Evolutionary conservation across 2,113 vertebrate species (phyloP).

Genomic region (Hippocampus comes): DNA sequence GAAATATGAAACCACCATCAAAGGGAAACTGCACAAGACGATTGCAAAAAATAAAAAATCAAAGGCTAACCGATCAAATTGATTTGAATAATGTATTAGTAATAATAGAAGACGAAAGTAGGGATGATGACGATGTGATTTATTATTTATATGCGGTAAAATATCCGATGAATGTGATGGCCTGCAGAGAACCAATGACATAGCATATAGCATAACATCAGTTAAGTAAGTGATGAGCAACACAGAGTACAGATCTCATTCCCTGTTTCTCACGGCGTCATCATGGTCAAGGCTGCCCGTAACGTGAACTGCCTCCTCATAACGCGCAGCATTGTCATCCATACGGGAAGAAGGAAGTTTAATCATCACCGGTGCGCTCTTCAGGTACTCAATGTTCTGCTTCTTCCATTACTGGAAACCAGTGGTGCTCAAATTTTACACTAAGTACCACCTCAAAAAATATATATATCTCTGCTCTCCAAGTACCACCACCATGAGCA

Average conservation of each 20-base stretch:
- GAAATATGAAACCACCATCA: not conserved
- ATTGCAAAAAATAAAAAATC: not conserved
- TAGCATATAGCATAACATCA: not conserved
- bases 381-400: conserved; percentile 6
- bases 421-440: too few species aligned
- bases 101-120: not conserved
- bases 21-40: not conserved
- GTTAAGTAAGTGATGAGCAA: conserved; percentile 6
- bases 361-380: conserved; percentile 23
- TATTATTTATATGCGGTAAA: too few species aligned
- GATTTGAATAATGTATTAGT: not conserved
- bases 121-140: not conserved
- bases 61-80: not conserved
- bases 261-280: conserved; percentile 29
- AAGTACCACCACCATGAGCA: too few species aligned
- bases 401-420: not conserved
- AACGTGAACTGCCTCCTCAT: conserved; percentile 12
- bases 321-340: conserved; percentile 17
- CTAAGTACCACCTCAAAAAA: too few species aligned
- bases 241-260: not conserved
- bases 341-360: conserved; percentile 37
- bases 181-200: not conserved
- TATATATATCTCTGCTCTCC: too few species aligned
- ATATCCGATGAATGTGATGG: not conserved
- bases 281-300: conserved; percentile 28